Conservation (phyloP, 2,113 vertebrate species). For the Thalassoma bifasciatum region DNA sequence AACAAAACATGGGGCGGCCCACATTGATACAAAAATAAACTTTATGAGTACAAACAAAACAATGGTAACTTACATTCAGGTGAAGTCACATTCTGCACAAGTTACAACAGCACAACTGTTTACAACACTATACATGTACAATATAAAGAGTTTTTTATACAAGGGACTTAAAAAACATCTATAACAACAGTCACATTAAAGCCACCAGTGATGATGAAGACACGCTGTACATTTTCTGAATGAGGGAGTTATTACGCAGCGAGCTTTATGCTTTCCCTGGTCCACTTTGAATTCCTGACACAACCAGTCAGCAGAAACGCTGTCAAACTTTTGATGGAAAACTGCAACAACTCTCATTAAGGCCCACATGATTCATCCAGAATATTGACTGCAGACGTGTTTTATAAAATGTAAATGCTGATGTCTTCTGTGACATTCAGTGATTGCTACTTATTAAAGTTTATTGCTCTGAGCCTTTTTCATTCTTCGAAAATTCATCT, state of each 20-base stretch:
- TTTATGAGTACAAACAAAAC: constrained; percentile 45
- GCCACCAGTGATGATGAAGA: constrained; percentile 1
- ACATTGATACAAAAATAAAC: constrained; percentile 74
- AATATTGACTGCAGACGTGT: neutral
- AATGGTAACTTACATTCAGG: constrained; percentile 65
- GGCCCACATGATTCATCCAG: neutral
- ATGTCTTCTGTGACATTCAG: neutral
- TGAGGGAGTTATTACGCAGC: neutral
- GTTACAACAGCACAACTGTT: constrained; percentile 20
- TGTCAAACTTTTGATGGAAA: neutral
- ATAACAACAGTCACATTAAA: constrained; percentile 24
- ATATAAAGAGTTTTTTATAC: constrained; percentile 2
- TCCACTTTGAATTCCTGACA: neutral
- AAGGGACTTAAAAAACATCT: neutral
- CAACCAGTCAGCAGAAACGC: neutral
- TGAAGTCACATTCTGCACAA: constrained; percentile 53
- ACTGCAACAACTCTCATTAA: neutral
- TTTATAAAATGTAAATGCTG: no score
- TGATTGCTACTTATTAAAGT: neutral
- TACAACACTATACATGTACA: constrained; percentile 21
- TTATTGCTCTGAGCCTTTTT: neutral
- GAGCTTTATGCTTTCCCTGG: neutral
- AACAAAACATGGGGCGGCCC: constrained; percentile 69
- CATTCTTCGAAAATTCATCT: neutral
- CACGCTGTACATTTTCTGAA: neutral